Conservation (phyloP, 2,888 invertebrate genomes). For the Phanerotoma sp. region DNA sequence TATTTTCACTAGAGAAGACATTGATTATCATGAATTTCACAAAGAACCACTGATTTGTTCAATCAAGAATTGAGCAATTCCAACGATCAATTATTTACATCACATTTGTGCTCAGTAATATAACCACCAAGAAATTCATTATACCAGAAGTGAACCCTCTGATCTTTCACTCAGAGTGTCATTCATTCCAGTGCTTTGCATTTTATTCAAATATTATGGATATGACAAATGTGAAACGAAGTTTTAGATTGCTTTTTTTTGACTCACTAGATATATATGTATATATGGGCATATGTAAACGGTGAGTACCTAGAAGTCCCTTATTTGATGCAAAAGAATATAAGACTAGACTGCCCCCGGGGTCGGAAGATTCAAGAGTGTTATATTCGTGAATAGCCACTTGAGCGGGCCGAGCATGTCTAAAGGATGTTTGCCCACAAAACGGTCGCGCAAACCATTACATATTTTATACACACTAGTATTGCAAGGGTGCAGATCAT, state of each 20-base stretch:
- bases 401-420: constrained; percentile 37
- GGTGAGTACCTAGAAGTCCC: too few relatives aligned
- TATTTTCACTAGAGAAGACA: too few relatives aligned
- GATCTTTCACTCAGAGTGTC: neutral
- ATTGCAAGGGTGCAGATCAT: constrained; percentile 23
- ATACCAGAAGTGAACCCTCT: neutral
- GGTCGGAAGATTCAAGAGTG: constrained; percentile 21
- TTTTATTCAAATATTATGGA: too few relatives aligned
- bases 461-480: neutral
- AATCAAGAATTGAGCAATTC: too few relatives aligned
- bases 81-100: neutral
- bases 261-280: too few relatives aligned
- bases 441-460: constrained; percentile 31
- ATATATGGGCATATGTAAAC: constrained; percentile 22
- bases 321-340: too few relatives aligned
- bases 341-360: constrained; percentile 2
- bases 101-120: too few relatives aligned
- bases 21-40: too few relatives aligned
- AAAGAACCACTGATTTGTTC: too few relatives aligned
- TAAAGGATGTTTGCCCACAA: constrained; percentile 48
- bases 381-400: constrained; percentile 38
- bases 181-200: constrained; percentile 1
- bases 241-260: neutral
- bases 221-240: constrained; percentile 20
- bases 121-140: neutral